Conservation (phyloP, 2,113 vertebrate species). For the Pollimyrus isidori region DNA sequence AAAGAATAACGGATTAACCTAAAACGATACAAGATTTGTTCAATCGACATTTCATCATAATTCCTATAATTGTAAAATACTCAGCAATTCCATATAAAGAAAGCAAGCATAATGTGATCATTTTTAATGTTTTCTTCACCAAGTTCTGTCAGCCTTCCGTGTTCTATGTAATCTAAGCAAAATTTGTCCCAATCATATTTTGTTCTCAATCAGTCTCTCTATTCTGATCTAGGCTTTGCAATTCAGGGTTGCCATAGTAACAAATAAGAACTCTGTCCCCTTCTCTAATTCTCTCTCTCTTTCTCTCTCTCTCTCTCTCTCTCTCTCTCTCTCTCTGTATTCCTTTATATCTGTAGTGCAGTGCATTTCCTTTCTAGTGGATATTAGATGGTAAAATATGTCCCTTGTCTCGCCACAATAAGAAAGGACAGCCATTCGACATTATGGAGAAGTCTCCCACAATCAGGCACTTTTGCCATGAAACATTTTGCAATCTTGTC, state of each 20-base stretch:
- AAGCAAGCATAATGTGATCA: neutral
- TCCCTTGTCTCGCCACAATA: neutral
- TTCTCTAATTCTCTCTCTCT: constrained; percentile 32
- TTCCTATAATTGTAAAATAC: neutral
- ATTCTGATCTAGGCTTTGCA: constrained; percentile 60
- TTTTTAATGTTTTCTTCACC: neutral
- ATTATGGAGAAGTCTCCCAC: neutral
- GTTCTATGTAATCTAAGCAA: neutral
- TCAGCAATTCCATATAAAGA: neutral
- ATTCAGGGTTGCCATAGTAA: constrained; percentile 67
- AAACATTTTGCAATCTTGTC: neutral
- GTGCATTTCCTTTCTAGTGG: neutral
- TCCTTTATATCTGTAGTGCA: constrained; percentile 11
- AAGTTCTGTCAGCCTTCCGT: neutral
- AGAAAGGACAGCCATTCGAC: neutral
- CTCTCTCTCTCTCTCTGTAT: constrained; percentile 30
- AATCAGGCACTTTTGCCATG: neutral
- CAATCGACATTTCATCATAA: neutral
- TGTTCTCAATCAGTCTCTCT: constrained; percentile 29
- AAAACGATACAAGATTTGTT: neutral
- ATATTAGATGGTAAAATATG: neutral
- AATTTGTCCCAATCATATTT: constrained; percentile 1
- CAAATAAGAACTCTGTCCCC: constrained; percentile 51
- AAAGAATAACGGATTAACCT: neutral
- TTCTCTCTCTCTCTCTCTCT: constrained; percentile 22